Conservation (phyloP, 2,797 vertebrate species). For the Scarus forsteni region DNA sequence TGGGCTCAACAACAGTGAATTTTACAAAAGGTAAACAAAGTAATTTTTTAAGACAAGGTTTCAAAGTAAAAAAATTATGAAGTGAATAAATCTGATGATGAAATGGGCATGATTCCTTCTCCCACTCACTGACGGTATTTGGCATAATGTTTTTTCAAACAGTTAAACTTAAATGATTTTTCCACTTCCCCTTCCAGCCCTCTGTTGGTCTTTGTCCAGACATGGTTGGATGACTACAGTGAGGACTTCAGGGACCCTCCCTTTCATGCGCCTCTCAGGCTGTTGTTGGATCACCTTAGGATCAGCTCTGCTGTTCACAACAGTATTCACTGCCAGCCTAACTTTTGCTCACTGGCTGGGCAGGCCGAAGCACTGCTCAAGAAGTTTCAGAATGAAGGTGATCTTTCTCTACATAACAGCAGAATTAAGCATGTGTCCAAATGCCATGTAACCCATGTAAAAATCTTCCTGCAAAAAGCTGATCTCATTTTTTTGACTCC, state of each 20-base stretch:
- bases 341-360: conserved; percentile 68
- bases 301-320: conserved; percentile 72
- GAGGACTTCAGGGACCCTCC: conserved; percentile 88
- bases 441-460: not conserved
- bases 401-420: not conserved
- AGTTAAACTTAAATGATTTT: conserved; percentile 15
- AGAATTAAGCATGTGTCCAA: not conserved
- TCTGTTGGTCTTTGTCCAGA: conserved; percentile 75
- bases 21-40: conserved; percentile 72
- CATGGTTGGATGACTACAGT: conserved; percentile 87
- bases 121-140: not conserved
- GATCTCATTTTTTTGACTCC: not conserved
- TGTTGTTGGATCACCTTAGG: conserved; percentile 80
- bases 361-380: conserved; percentile 78
- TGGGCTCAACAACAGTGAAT: conserved; percentile 67
- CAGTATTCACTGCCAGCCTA: conserved; percentile 70
- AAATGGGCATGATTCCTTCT: not conserved
- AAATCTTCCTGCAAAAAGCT: not conserved
- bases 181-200: conserved; percentile 51
- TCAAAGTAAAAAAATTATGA: not conserved
- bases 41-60: not conserved
- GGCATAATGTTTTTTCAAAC: not conserved
- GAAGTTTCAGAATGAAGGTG: conserved; percentile 76
- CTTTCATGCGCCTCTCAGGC: conserved; percentile 75
- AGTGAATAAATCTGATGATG: not conserved